A percentile compares a stretch with the other conserved stretches of the same genome.
phyloP scores from a whole-genome alignment of 1,140 invertebrate species.

The Pteromalus puparum region DNA sequence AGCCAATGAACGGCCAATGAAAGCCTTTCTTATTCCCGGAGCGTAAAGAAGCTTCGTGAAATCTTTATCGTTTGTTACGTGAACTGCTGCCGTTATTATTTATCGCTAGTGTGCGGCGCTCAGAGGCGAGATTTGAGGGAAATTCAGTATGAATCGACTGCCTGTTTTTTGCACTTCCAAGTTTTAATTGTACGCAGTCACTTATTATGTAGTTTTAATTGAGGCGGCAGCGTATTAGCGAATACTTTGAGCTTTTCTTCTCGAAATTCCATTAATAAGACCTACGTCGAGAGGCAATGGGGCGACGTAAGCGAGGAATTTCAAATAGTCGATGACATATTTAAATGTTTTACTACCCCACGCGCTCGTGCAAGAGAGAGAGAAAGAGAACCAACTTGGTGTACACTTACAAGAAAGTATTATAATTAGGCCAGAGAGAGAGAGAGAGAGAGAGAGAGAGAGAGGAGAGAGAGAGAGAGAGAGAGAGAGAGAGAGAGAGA shows the following conservation, averaged over 20 bases:
- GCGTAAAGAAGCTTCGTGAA: neutral
- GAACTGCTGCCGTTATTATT: neutral
- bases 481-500: no score
- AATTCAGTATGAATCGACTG: no score
- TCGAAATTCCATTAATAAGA: neutral
- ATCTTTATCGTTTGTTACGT: neutral
- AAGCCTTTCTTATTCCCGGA: neutral
- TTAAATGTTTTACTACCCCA: neutral
- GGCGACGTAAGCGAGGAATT: neutral
- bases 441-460: no score
- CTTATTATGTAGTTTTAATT: neutral
- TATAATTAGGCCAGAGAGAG: constrained; percentile 9
- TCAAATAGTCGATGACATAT: constrained; percentile 27
- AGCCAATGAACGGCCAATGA: neutral
- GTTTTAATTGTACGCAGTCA: neutral
- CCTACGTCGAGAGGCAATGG: neutral
- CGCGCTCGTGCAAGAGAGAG: no score
- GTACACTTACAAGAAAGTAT: constrained; percentile 5
- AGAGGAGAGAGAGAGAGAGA: no score
- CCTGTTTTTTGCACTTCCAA: neutral
- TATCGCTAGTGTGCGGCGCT: neutral
- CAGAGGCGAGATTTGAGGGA: no score
- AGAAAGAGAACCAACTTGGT: neutral
- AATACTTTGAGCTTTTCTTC: neutral
- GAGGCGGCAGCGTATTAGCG: neutral